These are phyloP conservation scores for Anguilla anguilla DNA, from an alignment of 2,797 vertebrate genomes.

Conservation along the genomic window DNA sequence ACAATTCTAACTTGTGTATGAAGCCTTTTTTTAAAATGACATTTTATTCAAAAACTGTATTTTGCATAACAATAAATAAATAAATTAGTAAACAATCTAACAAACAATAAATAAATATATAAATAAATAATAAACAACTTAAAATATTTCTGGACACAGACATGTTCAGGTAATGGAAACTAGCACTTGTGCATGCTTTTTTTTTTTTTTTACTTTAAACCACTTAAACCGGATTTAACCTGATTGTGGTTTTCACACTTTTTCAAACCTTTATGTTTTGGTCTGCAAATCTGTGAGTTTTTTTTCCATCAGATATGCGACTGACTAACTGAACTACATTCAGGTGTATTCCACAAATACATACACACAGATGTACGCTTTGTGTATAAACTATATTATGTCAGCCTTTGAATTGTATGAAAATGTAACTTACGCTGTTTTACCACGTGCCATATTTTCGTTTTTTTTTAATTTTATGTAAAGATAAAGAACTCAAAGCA, in stretches of 20 bases:
- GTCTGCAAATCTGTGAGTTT: conserved; percentile 39
- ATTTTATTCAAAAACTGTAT: not conserved
- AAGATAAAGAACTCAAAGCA: not conserved
- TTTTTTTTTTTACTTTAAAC: conserved; percentile 31
- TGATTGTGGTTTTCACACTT: conserved; percentile 66
- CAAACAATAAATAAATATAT: not conserved
- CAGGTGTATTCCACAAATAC: not conserved
- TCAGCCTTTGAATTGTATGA: not conserved
- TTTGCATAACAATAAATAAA: not conserved
- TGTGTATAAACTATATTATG: not conserved
- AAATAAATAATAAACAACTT: not conserved
- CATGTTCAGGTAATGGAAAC: not conserved
- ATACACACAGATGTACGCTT: not conserved
- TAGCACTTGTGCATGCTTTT: not conserved
- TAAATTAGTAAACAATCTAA: not conserved
- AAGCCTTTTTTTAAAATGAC: not conserved
- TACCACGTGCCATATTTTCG: not conserved
- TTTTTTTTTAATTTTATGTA: not conserved
- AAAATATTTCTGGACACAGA: not conserved
- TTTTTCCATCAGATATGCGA: not conserved
- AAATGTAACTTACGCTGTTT: not conserved
- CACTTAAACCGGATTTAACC: conserved; percentile 52
- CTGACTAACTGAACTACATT: not conserved
- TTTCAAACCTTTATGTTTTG: conserved; percentile 50
- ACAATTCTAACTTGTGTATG: not conserved